Evolutionary conservation across 2,113 vertebrate species (phyloP).

Genomic region (Apteryx mantelli): DNA sequence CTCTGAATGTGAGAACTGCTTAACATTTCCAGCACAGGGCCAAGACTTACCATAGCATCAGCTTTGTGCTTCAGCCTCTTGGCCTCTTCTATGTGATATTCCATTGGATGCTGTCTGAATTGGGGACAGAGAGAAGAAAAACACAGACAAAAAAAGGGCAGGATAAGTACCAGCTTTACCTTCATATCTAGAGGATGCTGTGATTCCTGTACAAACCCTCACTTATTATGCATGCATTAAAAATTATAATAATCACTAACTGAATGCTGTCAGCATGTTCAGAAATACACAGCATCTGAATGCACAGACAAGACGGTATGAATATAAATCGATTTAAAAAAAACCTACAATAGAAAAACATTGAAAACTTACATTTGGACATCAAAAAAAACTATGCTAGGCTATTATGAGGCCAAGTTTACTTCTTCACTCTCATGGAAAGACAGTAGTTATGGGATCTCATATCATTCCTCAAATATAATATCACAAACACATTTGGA

Average conservation of each 20-base stretch:
- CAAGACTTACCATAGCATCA: conserved; percentile 86
- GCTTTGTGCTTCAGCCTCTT: conserved; percentile 95
- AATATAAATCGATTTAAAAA: neutral
- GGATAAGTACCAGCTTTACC: neutral
- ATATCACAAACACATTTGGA: neutral
- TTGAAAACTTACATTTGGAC: neutral
- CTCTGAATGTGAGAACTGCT: neutral
- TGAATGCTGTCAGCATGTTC: neutral
- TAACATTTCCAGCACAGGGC: neutral
- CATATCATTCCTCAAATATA: neutral
- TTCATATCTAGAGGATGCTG: neutral
- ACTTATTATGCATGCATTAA: neutral
- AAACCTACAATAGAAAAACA: neutral
- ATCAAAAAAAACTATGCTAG: neutral
- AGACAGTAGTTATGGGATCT: neutral
- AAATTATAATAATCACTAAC: neutral
- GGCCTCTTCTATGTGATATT: conserved; percentile 91
- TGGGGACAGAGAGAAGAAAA: neutral
- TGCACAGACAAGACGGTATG: neutral
- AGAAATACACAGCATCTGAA: neutral
- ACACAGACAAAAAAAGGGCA: neutral
- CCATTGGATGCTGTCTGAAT: conserved; percentile 82
- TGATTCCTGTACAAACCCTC: neutral
- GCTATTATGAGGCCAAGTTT: neutral
- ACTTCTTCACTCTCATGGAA: neutral